Evolutionary conservation across 1,140 invertebrate genomes (phyloP).

Genomic region (Drosophila pachea): DNA sequence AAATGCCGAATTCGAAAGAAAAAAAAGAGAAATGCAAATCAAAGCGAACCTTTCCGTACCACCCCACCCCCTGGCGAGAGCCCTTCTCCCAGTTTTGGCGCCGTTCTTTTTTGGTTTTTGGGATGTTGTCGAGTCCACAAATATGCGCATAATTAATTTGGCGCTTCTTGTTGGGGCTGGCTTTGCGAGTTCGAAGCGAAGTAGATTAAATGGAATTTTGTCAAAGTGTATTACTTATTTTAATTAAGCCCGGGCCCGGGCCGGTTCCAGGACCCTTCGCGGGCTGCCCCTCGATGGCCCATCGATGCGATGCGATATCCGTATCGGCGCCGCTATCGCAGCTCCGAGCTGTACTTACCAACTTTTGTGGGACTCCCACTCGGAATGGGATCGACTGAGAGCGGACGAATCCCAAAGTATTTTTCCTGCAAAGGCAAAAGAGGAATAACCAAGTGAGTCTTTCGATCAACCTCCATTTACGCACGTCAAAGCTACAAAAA

Average conservation of each 20-base stretch:
- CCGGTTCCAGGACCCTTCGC: no score
- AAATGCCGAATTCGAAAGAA: constrained; percentile 51
- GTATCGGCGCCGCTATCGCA: no score
- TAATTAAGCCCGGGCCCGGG: constrained; percentile 51
- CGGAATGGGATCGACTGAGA: constrained; percentile 24
- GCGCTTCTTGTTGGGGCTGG: constrained; percentile 26
- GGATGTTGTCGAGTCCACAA: constrained; percentile 54
- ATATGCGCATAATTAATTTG: constrained; percentile 75
- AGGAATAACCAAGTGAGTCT: constrained; percentile 27
- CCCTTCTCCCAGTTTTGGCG: no score
- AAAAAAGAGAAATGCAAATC: constrained; percentile 63
- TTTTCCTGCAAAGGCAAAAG: constrained; percentile 40
- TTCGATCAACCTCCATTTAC: constrained; percentile 12
- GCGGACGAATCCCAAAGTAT: constrained; percentile 45
- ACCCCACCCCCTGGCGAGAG: no score
- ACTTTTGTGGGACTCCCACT: constrained; percentile 3
- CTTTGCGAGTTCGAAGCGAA: constrained; percentile 42
- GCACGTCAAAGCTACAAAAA: background rate
- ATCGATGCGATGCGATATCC: no score
- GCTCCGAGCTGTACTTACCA: constrained; percentile 22
- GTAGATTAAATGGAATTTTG: constrained; percentile 76
- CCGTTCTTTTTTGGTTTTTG: background rate
- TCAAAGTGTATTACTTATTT: constrained; percentile 67
- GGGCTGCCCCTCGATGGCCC: no score
- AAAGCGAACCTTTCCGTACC: constrained; percentile 55